Conservation (phyloP, 2,113 vertebrate genomes). For the Grallaria varia region DNA sequence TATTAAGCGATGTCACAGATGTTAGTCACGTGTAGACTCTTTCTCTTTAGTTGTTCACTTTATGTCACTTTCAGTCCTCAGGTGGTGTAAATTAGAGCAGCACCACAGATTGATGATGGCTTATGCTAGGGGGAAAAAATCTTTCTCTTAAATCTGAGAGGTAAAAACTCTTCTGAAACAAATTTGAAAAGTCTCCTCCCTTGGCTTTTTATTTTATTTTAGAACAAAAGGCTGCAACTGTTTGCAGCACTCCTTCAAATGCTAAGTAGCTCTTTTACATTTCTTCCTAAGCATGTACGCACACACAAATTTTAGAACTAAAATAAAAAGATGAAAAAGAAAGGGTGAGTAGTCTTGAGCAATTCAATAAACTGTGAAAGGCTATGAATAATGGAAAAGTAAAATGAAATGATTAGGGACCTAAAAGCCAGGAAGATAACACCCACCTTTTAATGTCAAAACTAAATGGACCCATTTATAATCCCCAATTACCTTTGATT, state of each 20-base stretch:
- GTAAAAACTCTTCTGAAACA: slow-evolving; percentile 50
- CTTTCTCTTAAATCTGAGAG: neutral
- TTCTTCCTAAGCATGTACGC: neutral
- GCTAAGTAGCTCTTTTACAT: slow-evolving; percentile 42
- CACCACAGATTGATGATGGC: slow-evolving; percentile 2
- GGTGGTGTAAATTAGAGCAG: slow-evolving; percentile 47
- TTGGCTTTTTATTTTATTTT: slow-evolving; percentile 48
- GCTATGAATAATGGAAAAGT: slow-evolving; percentile 39
- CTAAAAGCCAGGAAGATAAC: slow-evolving; percentile 17
- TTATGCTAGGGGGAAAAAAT: neutral
- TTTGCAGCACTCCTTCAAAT: slow-evolving; percentile 53
- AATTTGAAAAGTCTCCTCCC: slow-evolving; percentile 33
- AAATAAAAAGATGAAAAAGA: slow-evolving; percentile 51
- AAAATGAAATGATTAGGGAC: neutral
- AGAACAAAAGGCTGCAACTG: slow-evolving; percentile 61
- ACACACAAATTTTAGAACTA: slow-evolving; percentile 8
- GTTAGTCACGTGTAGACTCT: slow-evolving; percentile 31
- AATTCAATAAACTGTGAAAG: neutral
- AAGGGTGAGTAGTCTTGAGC: slow-evolving; percentile 27
- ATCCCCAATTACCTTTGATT: neutral
- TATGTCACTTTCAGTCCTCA: slow-evolving; percentile 45
- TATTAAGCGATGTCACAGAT: neutral
- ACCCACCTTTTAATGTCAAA: slow-evolving; percentile 49
- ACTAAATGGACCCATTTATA: slow-evolving; percentile 37
- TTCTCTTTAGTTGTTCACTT: slow-evolving; percentile 24